These are phyloP conservation scores for Suncus etruscus DNA, from an alignment of 2,113 vertebrate species.

Conservation along the genomic window DNA sequence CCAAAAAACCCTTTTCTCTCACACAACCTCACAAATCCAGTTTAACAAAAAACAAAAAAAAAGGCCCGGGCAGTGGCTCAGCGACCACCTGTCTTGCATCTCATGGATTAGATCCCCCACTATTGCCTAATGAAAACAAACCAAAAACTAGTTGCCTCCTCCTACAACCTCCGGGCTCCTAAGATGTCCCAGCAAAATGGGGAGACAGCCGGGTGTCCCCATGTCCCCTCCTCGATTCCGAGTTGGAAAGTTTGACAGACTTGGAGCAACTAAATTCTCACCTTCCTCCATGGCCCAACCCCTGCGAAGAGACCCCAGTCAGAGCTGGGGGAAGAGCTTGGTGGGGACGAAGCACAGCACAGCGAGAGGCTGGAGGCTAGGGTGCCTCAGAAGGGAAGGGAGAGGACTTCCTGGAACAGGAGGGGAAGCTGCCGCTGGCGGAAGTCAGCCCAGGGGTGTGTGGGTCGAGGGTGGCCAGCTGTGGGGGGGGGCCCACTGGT, in stretches of 20 bases:
- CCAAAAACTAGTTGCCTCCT: background rate
- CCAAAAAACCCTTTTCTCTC: slow-evolving; percentile 10
- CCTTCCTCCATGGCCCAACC: slow-evolving; percentile 75
- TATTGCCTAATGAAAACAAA: no score
- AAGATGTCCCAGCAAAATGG: background rate
- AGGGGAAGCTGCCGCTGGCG: slow-evolving; percentile 77
- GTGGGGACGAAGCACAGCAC: slow-evolving; percentile 43
- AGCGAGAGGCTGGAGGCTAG: background rate
- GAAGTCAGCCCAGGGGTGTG: slow-evolving; percentile 73
- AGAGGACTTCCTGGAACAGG: slow-evolving; percentile 71
- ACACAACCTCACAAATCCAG: background rate
- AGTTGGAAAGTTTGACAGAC: background rate
- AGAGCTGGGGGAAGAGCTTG: slow-evolving; percentile 46
- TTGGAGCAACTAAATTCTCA: slow-evolving; percentile 41
- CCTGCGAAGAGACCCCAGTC: background rate
- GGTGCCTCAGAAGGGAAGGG: slow-evolving; percentile 70
- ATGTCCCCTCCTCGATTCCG: background rate
- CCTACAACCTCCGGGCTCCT: background rate
- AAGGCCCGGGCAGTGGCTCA: background rate
- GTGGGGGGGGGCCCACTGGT: background rate
- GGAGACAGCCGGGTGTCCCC: background rate
- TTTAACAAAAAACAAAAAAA: background rate
- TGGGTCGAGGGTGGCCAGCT: background rate
- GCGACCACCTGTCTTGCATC: no score
- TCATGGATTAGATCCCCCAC: no score